Base-by-base conservation (phyloP, 2,888 invertebrate genomes). In the Ophonus ardosiacus region DNA sequence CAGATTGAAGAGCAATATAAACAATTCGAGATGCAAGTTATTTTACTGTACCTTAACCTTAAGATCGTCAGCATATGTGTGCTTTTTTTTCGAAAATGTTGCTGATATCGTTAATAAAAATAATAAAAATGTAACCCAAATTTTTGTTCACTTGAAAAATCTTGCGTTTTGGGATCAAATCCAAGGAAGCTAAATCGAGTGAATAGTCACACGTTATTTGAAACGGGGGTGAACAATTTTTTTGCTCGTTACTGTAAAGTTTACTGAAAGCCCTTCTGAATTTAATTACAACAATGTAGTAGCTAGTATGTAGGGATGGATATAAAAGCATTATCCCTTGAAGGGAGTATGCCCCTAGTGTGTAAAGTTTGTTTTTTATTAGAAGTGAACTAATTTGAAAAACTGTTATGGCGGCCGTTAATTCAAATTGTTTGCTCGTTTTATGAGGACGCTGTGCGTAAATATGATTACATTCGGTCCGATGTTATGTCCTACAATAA, bases 381-480 rank as follows among this genome's bases (percentile, higher is more conserved):
- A 78, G 56, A 78, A 78, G 15, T 78, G 78, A 78, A 78, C 56
- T 78, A 78, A 78, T 78, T 78, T 78, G 78, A 78, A 78, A 78
- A 78, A 78, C 57, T 78, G 78, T 78, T 78, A 78, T 78, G 57
- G 24, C 56, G 24, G 78, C 56, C 57, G 78, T 78, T 78, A 78
- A 78, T 78, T 78, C 78, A 78, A 78, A 78, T 78, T 78, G 78
- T 78, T 78, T 78, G 78, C 78, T 78, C 78, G 57, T 78, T 78
- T 78, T 78, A 78, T 24, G 78, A 57, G 56, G 56, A 21, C 8
- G 56, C 31, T 24, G 56, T 78, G 78, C 78, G 57, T 78, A 78
- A 78, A 78, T 78, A 78, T 57, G 78, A 78, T 78, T 78, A 78
- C 78, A 78, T 18, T 78, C 8, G 40, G 71, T 10, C 43, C 18